phyloP scores from a whole-genome alignment of 1,140 invertebrate species.

The Meloidogyne hapla region DNA sequence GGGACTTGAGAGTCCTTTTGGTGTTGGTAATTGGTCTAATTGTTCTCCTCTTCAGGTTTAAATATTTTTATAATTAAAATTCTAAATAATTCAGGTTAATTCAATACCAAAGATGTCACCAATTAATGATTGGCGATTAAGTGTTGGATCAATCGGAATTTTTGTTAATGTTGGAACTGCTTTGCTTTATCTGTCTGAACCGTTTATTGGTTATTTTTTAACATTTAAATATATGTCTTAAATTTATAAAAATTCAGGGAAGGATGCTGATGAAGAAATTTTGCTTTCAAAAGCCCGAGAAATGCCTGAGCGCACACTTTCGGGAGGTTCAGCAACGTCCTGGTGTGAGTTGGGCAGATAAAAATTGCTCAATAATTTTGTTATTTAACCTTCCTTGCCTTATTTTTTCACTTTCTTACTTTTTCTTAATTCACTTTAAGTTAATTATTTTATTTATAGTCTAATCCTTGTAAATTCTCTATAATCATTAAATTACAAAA shows the following conservation, averaged over 20 bases:
- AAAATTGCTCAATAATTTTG: not conserved
- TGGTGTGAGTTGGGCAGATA: not conserved
- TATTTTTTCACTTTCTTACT: not conserved
- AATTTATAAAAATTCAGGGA: not conserved
- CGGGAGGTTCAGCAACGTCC: not conserved
- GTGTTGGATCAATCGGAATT: constrained; percentile 29
- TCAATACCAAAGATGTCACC: constrained; percentile 21
- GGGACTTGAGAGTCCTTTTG: constrained; percentile 41
- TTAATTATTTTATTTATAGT: too few species aligned
- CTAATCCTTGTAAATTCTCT: too few species aligned
- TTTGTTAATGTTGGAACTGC: constrained; percentile 33
- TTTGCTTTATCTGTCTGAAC: constrained; percentile 29
- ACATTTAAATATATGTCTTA: too few species aligned
- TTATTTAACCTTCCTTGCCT: not conserved
- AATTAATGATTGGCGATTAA: constrained; percentile 32
- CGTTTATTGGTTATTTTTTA: constrained; percentile 31
- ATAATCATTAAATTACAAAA: too few species aligned
- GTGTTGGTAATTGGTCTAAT: constrained; percentile 38
- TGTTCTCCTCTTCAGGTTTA: not conserved
- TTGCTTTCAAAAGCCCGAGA: not conserved
- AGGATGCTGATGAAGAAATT: not conserved
- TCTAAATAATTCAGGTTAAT: constrained; percentile 4
- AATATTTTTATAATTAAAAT: constrained; percentile 10
- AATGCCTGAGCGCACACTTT: not conserved
- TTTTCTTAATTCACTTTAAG: not conserved